These are phyloP conservation scores for Ctenochaetus hawaiiensis DNA, from an alignment of 2,797 vertebrate species.

Conservation along the genomic window DNA sequence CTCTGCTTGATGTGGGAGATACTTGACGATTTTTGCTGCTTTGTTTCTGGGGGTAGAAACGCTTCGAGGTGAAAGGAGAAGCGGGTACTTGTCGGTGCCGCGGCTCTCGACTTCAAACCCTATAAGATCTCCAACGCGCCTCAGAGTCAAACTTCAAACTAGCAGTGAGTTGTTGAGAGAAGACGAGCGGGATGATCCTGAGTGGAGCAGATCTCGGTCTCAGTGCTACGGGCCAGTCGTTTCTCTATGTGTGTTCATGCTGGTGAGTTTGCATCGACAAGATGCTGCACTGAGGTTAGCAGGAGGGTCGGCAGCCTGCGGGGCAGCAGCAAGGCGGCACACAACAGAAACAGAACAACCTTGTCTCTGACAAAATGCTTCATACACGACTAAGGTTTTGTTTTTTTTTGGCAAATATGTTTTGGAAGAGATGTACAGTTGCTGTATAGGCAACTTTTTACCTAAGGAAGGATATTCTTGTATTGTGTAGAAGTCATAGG, in stretches of 20 bases:
- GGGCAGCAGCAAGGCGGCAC: slow-evolving; percentile 13
- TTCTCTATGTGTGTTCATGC: slow-evolving; percentile 32
- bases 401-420: slow-evolving; percentile 2
- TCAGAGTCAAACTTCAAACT: slow-evolving; percentile 72
- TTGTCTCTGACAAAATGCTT: slow-evolving; percentile 2
- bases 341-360: background rate
- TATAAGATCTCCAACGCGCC: slow-evolving; percentile 75
- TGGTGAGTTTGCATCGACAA: slow-evolving; percentile 6
- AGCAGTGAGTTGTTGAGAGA: slow-evolving; percentile 36
- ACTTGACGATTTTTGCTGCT: slow-evolving; percentile 35
- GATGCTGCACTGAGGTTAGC: slow-evolving; percentile 25
- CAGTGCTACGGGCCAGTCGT: slow-evolving; percentile 66
- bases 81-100: slow-evolving; percentile 57
- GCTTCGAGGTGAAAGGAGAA: slow-evolving; percentile 73
- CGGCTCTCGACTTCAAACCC: slow-evolving; percentile 69
- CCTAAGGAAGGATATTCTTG: background rate
- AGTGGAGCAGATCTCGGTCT: slow-evolving; percentile 63
- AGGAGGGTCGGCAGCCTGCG: slow-evolving; percentile 20
- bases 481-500: background rate
- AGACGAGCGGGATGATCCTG: slow-evolving; percentile 66
- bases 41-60: slow-evolving; percentile 52
- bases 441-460: background rate
- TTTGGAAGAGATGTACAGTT: background rate
- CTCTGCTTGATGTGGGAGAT: slow-evolving; percentile 62
- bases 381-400: background rate